Evolutionary conservation across 2,113 vertebrate genomes (phyloP), one percentile per base, ranked within the genome.

Genomic region (Forbesichthys agassizii): DNA sequence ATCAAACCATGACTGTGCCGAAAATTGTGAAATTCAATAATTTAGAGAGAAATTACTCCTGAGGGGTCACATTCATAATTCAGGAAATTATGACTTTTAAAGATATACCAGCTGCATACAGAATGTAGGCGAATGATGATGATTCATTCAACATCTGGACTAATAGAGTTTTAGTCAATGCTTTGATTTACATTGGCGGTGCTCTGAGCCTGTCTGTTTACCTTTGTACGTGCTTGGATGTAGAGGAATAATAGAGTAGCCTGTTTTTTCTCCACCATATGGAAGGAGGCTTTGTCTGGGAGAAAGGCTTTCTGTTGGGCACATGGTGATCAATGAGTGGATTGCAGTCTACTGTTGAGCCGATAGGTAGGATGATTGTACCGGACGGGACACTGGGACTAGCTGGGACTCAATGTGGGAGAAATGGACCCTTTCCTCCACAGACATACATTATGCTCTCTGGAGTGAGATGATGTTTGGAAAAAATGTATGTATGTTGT

Each of bases 71-170:
- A 77, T 93, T 89, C 92, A 93, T 93, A 91, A 93, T 93, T 91
- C 77, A 93, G 80, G 20, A 78, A 90, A 90, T 92, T 93, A 93
- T 92, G 89, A 91, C 91, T 93, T 93, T 86, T 75, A 90, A 85
- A 85, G 86, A 90, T 90, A 80, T 69, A 88, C 82, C 84, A 72
- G 82, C 83, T 70, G 79, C 84, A 80, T 75, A 54, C 68, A 66
- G 70, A 80, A 81, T 75, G 74, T 69, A 81, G 72, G 64, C 66
- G 69, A 74, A 27, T 2, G 56, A 81, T 71, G 77, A 88, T 91
- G 89, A 92, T 90, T 90, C 84, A 93, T 92, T 88, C 75, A 90
- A 90, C 88, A 90, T 90, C 86, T 90, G 88, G 86, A 80, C 84
- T 84, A 88, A 86, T 83, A 81, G 77, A 69, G 78, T 86, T 84